Conservation (phyloP, 2,888 invertebrate genomes). For the Latrodectus hesperus region DNA sequence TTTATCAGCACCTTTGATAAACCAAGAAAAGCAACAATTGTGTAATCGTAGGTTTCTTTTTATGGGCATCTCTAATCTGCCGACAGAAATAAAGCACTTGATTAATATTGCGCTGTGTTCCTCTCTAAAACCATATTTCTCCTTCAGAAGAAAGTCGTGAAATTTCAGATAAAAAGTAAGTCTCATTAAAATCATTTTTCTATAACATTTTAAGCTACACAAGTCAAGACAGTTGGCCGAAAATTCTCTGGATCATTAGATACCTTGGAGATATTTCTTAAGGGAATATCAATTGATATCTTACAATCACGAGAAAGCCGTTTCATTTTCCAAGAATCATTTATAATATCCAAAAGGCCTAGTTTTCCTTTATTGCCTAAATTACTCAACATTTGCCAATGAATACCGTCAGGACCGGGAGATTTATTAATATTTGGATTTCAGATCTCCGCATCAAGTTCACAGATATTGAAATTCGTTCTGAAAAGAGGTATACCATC, state of each 20-base stretch:
- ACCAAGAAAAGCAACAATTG: not conserved
- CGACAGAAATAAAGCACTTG: no score
- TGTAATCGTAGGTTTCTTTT: not conserved
- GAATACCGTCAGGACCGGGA: conserved; percentile 5
- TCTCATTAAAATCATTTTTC: no score
- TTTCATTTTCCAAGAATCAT: conserved; percentile 5
- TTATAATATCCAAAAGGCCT: conserved; percentile 12
- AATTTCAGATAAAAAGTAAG: no score
- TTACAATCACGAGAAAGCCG: conserved; percentile 10
- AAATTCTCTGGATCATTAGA: no score
- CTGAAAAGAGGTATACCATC: not conserved
- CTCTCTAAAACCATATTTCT: no score
- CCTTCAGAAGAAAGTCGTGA: no score
- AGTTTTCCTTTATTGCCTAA: not conserved
- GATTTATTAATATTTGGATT: not conserved
- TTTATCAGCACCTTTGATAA: not conserved
- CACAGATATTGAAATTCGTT: not conserved
- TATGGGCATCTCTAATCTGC: not conserved
- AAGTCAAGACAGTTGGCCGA: no score
- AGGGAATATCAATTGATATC: not conserved
- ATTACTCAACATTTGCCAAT: conserved; percentile 11
- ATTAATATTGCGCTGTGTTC: no score
- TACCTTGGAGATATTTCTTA: no score
- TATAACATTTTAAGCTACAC: no score
- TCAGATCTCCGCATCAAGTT: no score